These are phyloP conservation scores for Emmelina monodactyla DNA, from an alignment of 2,888 invertebrate species.

Conservation along the genomic window DNA sequence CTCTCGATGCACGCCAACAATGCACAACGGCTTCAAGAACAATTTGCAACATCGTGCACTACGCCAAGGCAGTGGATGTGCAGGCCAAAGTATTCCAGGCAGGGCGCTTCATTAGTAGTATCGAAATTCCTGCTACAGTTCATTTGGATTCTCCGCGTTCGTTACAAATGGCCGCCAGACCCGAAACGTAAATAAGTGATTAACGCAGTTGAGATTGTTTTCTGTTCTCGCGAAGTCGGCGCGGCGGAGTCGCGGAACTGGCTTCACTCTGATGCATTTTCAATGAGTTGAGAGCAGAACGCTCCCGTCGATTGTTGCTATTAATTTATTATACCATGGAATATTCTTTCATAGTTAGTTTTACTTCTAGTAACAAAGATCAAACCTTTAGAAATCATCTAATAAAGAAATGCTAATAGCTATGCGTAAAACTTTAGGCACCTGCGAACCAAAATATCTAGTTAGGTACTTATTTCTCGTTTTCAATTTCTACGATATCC, in stretches of 20 bases:
- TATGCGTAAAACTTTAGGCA: too few relatives aligned
- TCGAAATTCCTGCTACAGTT: constrained; percentile 61
- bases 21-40: constrained; percentile 39
- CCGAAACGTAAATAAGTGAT: constrained; percentile 62
- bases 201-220: constrained; percentile 64
- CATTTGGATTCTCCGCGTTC: constrained; percentile 59
- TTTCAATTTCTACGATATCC: too few relatives aligned
- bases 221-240: constrained; percentile 31
- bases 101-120: constrained; percentile 52
- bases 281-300: constrained; percentile 39
- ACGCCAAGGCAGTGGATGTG: constrained; percentile 9
- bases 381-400: too few relatives aligned
- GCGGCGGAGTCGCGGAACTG: constrained; percentile 40
- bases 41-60: background rate
- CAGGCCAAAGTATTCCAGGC: constrained; percentile 26
- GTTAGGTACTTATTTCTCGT: too few relatives aligned
- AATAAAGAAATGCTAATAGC: too few relatives aligned
- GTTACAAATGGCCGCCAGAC: constrained; percentile 56
- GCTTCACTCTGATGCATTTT: constrained; percentile 53
- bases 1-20: constrained; percentile 39
- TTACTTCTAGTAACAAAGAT: too few relatives aligned
- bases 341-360: too few relatives aligned
- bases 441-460: too few relatives aligned
- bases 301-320: constrained; percentile 20
- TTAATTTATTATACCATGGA: too few relatives aligned